These are phyloP conservation scores for Gallinago undulata DNA, from an alignment of 2,113 vertebrate species.

Conservation along the genomic window DNA sequence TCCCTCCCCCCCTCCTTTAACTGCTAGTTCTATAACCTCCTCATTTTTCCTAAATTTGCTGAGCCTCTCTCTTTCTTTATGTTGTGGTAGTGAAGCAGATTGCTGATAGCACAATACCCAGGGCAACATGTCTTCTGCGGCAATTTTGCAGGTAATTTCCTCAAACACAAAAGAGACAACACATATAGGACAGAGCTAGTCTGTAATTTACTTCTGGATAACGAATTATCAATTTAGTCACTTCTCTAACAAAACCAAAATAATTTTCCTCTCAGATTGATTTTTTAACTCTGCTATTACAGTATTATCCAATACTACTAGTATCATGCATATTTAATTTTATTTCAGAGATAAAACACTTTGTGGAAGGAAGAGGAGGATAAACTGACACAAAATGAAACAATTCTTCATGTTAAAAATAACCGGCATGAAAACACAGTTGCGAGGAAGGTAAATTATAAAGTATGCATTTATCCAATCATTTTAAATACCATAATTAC, in stretches of 20 bases:
- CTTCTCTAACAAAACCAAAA: constrained; percentile 60
- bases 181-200: not conserved
- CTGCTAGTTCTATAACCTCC: not conserved
- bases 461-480: constrained; percentile 79
- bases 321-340: constrained; percentile 71
- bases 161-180: constrained; percentile 48
- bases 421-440: constrained; percentile 69
- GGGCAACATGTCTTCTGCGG: not conserved
- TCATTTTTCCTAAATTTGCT: constrained; percentile 40
- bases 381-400: constrained; percentile 72
- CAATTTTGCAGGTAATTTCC: constrained; percentile 59
- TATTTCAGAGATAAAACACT: constrained; percentile 70
- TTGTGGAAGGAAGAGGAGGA: constrained; percentile 56
- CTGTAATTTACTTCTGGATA: constrained; percentile 46
- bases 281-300: constrained; percentile 57
- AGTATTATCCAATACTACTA: constrained; percentile 48
- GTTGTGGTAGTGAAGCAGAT: constrained; percentile 34
- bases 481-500: constrained; percentile 81
- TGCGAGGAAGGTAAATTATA: constrained; percentile 76
- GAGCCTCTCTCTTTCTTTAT: constrained; percentile 42
- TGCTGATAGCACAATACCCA: constrained; percentile 36
- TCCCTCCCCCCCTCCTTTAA: not conserved
- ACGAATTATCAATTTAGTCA: constrained; percentile 54
- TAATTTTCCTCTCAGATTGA: constrained; percentile 55
- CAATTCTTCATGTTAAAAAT: constrained; percentile 71